phyloP scores from a whole-genome alignment of 2,113 vertebrate species.

The Zootoca vivipara region DNA sequence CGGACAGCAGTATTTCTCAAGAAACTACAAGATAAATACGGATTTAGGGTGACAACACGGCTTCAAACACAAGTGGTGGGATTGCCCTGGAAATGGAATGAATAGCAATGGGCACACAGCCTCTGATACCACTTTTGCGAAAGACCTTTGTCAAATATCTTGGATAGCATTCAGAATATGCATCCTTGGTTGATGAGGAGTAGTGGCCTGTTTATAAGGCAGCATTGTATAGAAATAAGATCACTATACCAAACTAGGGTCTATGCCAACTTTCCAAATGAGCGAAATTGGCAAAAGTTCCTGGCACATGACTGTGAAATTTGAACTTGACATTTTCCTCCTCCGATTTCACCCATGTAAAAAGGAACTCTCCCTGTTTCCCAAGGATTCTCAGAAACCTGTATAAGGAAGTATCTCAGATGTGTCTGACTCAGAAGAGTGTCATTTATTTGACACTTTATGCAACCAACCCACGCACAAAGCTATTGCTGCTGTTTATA shows the following conservation, averaged over 20 bases:
- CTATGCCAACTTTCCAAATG: background rate
- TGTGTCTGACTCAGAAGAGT: slow-evolving; percentile 13
- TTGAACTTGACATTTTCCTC: background rate
- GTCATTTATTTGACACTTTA: slow-evolving; percentile 9
- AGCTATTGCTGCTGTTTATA: slow-evolving; percentile 25
- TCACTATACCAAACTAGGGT: background rate
- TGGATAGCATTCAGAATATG: background rate
- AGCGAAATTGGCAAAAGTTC: background rate
- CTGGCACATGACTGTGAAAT: background rate
- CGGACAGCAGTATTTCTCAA: too few species aligned
- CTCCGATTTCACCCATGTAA: background rate
- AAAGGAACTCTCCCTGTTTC: background rate
- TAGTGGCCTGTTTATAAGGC: background rate
- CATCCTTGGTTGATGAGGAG: background rate
- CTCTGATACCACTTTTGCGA: too few species aligned
- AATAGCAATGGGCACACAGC: too few species aligned
- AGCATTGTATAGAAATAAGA: background rate
- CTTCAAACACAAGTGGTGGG: too few species aligned
- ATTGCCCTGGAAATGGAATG: too few species aligned
- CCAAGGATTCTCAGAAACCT: background rate
- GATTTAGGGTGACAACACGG: too few species aligned
- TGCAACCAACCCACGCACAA: slow-evolving; percentile 11
- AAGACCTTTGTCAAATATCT: background rate
- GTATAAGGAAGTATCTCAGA: slow-evolving; percentile 16
- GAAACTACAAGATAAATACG: too few species aligned